These are phyloP conservation scores for Aricia agestis DNA, from an alignment of 1,140 invertebrate genomes.

Conservation along the genomic window DNA sequence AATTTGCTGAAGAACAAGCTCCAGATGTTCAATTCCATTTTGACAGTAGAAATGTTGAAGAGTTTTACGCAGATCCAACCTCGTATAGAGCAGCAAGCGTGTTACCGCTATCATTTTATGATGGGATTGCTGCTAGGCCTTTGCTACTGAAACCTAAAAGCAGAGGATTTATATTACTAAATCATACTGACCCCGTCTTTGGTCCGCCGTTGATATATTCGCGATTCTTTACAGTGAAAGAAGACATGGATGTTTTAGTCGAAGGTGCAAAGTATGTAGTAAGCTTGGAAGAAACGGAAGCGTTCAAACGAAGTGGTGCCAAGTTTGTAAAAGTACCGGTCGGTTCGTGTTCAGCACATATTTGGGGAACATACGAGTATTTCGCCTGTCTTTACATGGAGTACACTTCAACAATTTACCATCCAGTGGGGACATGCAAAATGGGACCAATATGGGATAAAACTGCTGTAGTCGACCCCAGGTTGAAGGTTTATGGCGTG, in stretches of 20 bases:
- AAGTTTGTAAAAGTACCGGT: conserved; percentile 77
- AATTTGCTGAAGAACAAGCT: conserved; percentile 58
- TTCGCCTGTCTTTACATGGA: conserved; percentile 80
- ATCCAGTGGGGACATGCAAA: conserved; percentile 88
- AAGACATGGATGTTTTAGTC: conserved; percentile 80
- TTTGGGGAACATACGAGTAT: conserved; percentile 82
- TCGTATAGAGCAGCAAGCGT: conserved; percentile 68
- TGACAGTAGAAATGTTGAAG: conserved; percentile 73
- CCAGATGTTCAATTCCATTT: conserved; percentile 83
- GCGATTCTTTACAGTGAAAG: conserved; percentile 82
- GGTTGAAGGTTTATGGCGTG: conserved; percentile 82
- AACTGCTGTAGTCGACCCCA: conserved; percentile 83
- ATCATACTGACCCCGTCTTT: conserved; percentile 80
- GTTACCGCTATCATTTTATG: conserved; percentile 73
- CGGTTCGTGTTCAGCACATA: conserved; percentile 78
- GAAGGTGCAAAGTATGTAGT: conserved; percentile 77
- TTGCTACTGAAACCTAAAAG: conserved; percentile 84
- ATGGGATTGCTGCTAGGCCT: conserved; percentile 70
- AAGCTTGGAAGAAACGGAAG: conserved; percentile 76
- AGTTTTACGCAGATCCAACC: conserved; percentile 72
- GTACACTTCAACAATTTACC: conserved; percentile 85
- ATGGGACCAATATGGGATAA: conserved; percentile 86
- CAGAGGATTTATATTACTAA: conserved; percentile 81
- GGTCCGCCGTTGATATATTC: conserved; percentile 88
- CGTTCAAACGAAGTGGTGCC: conserved; percentile 78